These are phyloP conservation scores for Eumerus sabulonum DNA, from an alignment of 2,888 invertebrate species.

Conservation along the genomic window DNA sequence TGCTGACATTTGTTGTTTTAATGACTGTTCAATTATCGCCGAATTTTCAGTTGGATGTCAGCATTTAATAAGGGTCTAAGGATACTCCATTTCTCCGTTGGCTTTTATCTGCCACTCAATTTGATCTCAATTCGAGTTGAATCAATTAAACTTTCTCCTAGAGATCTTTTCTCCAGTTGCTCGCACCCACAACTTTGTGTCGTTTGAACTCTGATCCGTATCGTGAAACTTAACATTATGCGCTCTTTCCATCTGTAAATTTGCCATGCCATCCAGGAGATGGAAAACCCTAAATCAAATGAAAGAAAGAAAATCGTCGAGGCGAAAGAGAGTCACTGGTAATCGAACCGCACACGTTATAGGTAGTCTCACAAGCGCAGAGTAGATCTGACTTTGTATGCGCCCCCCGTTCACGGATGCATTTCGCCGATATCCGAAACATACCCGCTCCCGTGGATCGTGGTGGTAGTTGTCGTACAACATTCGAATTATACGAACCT, in stretches of 20 bases:
- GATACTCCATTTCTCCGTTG: too few species aligned
- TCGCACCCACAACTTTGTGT: slow-evolving; percentile 12
- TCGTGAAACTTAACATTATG: slow-evolving; percentile 1
- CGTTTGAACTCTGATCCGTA: slow-evolving; percentile 28
- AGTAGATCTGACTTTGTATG: not conserved
- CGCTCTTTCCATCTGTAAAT: too few species aligned
- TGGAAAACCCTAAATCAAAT: not conserved
- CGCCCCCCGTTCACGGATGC: slow-evolving; percentile 59
- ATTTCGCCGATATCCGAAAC: slow-evolving; percentile 20
- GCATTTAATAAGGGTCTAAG: too few species aligned
- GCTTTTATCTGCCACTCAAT: slow-evolving; percentile 14
- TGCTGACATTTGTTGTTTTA: too few species aligned
- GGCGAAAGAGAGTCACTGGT: slow-evolving; percentile 8
- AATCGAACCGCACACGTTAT: slow-evolving; percentile 15
- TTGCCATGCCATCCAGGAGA: too few species aligned
- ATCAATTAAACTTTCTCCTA: slow-evolving; percentile 62
- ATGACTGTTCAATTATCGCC: too few species aligned
- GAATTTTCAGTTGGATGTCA: too few species aligned
- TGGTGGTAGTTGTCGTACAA: slow-evolving; percentile 53
- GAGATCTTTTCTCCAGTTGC: slow-evolving; percentile 12
- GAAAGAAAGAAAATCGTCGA: slow-evolving; percentile 17
- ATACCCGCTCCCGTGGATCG: not conserved
- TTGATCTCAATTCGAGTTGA: slow-evolving; percentile 37
- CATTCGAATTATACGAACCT: slow-evolving; percentile 59
- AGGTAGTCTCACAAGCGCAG: too few species aligned